phyloP scores from a whole-genome alignment of 2,113 vertebrate species.

The Pavo muticus region DNA sequence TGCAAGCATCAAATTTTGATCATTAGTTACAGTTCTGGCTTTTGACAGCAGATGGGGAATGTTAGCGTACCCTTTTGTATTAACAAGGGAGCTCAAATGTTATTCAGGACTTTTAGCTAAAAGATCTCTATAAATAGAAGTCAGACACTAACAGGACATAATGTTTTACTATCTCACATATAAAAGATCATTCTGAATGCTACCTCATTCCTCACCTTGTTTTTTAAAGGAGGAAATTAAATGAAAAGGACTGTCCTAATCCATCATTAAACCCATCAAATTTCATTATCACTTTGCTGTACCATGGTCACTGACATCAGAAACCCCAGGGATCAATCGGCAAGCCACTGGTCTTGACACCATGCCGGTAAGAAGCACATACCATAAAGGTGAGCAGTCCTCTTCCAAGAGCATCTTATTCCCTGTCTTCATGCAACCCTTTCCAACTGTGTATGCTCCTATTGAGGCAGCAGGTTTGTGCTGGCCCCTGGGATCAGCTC shows the following conservation, averaged over 20 bases:
- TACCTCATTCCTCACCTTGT: neutral
- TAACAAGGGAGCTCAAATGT: neutral
- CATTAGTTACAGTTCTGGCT: neutral
- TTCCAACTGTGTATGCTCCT: neutral
- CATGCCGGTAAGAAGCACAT: neutral
- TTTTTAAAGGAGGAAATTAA: neutral
- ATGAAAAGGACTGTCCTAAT: neutral
- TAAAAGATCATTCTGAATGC: neutral
- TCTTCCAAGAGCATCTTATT: neutral
- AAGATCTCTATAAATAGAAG: neutral
- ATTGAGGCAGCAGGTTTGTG: rapidly evolving
- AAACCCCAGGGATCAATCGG: no score
- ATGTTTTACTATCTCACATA: neutral
- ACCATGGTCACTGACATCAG: neutral
- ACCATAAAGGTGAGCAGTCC: neutral
- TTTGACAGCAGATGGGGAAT: neutral
- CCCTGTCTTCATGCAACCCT: neutral
- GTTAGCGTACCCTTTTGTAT: neutral
- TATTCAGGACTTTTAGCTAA: neutral
- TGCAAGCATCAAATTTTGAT: neutral
- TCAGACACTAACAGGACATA: neutral
- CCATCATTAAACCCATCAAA: neutral
- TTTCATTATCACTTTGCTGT: neutral
- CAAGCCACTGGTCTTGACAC: neutral
- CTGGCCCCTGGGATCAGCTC: neutral